Evolutionary conservation across 2,797 vertebrate genomes (phyloP).

Genomic region (Mallotus villosus): DNA sequence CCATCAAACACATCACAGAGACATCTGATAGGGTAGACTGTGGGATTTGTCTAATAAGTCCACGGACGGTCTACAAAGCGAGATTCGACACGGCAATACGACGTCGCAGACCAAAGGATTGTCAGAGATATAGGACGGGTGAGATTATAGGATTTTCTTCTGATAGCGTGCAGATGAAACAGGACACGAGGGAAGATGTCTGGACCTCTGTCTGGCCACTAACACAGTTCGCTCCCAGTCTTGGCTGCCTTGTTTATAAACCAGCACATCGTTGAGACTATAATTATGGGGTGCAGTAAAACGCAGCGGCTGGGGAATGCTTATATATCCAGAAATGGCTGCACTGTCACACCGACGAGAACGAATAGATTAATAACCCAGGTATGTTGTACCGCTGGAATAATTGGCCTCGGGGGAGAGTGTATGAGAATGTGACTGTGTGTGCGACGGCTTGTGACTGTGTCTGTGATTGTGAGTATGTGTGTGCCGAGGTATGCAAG

Average conservation of each 20-base stretch:
- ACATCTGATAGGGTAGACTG: background rate
- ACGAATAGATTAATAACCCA: conserved; percentile 58
- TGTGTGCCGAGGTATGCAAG: too few relatives aligned
- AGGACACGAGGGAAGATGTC: background rate
- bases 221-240: conserved; percentile 24
- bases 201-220: background rate
- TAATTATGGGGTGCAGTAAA: conserved; percentile 56
- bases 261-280: conserved; percentile 56
- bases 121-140: background rate
- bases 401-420: conserved; percentile 64
- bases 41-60: background rate
- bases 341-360: conserved; percentile 49
- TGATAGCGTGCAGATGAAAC: background rate
- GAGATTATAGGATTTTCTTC: background rate
- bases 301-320: conserved; percentile 35
- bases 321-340: conserved; percentile 55
- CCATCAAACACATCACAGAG: background rate
- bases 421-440: too few relatives aligned
- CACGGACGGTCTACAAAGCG: background rate
- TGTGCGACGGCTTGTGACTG: too few relatives aligned
- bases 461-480: conserved; percentile 8
- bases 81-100: background rate
- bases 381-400: conserved; percentile 42
- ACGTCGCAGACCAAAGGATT: background rate
- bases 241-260: conserved; percentile 27